Evolutionary conservation across 2,797 vertebrate genomes (phyloP), one percentile per base, ranked within the genome.

Genomic region (Scarus forsteni): DNA sequence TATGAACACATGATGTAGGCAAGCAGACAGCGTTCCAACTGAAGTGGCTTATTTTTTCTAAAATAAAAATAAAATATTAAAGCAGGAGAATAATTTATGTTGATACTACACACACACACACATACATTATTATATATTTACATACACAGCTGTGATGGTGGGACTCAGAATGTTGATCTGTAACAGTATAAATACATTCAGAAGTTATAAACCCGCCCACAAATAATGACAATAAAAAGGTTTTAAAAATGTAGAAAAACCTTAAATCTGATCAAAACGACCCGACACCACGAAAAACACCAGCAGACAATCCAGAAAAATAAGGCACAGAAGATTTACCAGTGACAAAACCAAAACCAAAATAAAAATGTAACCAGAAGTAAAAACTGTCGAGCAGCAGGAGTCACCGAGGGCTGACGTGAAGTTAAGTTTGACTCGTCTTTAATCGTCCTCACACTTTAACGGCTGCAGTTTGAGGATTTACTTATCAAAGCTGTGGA

Each of bases 101-200:
- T 38, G 46, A 16, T 60, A 54, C n/a, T 15, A n/a, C 6, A 19
- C 40, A 43, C 27, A 1, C 13, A 36, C 35, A 54, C 7, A 51
- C 19, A 35, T n/a, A 56, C 14, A 71, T 3, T 63, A 45, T n/a
- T 27, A 27, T 27, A 27, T 27, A 27, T 27, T 2, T 27, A 27
- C 4, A 66, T 34, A 76, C 16, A 76, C 64, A 75, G 27, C 27
- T 27, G 27, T 27, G 27, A 34, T 60, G 68, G 69, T 66, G 76
- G 78, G 67, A 45, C 43, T 42, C 13, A 77, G 58, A 65, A 5
- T 74, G 40, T 42, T 14, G 10, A 40, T 72, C 73, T 63, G 65
- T 66, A 69, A 80, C 71, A 73, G 77, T 81, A 85, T 68, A 86
- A 83, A 88, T 66, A 85, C 77, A 76, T 66, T 77, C 66, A 71